Base-by-base conservation (phyloP, 2,888 invertebrate species). In the Drosophila mettleri region DNA sequence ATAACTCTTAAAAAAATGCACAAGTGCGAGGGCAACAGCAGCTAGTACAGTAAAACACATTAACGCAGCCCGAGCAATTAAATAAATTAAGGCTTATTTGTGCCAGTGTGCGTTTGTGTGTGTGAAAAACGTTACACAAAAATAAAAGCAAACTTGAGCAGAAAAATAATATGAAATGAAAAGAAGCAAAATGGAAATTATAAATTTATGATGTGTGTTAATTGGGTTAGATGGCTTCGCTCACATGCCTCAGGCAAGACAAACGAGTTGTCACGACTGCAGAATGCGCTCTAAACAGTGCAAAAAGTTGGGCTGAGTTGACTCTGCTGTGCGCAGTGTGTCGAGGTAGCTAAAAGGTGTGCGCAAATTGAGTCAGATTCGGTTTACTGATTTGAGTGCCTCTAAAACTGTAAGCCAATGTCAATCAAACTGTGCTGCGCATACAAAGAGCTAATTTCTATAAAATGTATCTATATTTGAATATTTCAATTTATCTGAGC, bases 41-140 rank as follows among this genome's bases (percentile, higher is more conserved):
- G 58, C 43, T 62, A 55, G 16, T 33, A 59, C 65, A 65, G 63
- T 38, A 57, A 53, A 69, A 41, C 27, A 65, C 46, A 55, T 36
- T 53, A 74, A 61, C 53, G 60, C 49, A 62, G 63, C 62, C 62
- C 60, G 14, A 70, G 74, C 84, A 90, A 90, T 90, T 90, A 89
- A 89, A 81, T 85, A 89, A 90, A 90, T 90, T 89, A 90, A 83
- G 74, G 68, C 74, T 74, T 74, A 73, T 74, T 67, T 70, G 51
- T 78, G 71, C 67, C 66, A 67, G 58, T 63, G 45, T 63, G 38
- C 57, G 41, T 43, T 31, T 38, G 51, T 8, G n/a, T 43, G 24
- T 39, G 45, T 39, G 38, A 83, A 76, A 83, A 85, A 74, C 73
- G 71, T 74, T 72, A 68, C 55, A 52, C 38, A 46, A 68, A 43